Base-by-base conservation (phyloP, 2,888 invertebrate species). In the Thumatha senex region DNA sequence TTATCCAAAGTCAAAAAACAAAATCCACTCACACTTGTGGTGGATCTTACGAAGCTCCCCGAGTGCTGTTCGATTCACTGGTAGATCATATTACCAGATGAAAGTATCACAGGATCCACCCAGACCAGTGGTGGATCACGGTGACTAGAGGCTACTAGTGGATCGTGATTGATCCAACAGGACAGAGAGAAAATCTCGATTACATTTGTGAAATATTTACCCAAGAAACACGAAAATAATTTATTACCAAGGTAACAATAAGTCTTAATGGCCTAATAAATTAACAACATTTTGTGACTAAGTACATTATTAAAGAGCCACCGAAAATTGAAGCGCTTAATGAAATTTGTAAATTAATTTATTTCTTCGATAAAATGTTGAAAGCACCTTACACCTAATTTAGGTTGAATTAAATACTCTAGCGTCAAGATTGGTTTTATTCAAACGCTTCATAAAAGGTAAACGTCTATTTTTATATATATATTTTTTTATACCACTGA, bases 341-440 rank as follows among this genome's bases (percentile, higher is more conserved):
- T 75, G 76, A 76, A 67, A 62, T 57, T 54, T 43, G 43, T 43
- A 56, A 59, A 66, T 66, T 62, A 72, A 73, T 73, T 74, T 65
- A 75, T 72, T 66, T 63, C 54, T 48, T 56, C 54, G 67, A 67
- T 72, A 65, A 69, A 69, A 66, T 24, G 60, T 63, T 61, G 51
- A 70, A 50, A 45, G 43, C 33, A 47, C 29, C 48, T 31, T 31
- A 31, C 5, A 8, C 8, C 31, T 43, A 46, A 65, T 61, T 68
- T 55, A 24, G 18, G 18, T 5, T 24, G 18, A 4, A 24, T 24
- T 24, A 24, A 4, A 24, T 2, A 24, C 18, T 24, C 18, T 24
- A 4, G 18, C 14, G 33, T 34, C 9, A 42, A 34, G 42, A 15
- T 34, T n/a, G n/a, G 12, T 11, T 15, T 42, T n/a, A 24, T 24